Conservation (phyloP, 2,797 vertebrate genomes). For the Remorina albescens region DNA sequence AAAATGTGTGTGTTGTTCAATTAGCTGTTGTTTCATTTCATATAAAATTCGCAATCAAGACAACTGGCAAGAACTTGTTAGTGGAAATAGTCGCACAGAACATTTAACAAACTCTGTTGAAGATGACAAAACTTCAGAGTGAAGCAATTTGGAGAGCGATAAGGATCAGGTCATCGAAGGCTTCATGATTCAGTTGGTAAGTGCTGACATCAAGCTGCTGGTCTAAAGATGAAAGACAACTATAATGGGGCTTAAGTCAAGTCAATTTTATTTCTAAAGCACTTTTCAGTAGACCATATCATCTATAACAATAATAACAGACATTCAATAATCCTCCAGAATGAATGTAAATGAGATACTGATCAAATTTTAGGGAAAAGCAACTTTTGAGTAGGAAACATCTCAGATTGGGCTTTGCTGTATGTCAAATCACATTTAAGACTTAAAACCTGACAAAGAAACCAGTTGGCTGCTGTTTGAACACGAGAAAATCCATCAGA, state of each 20-base stretch:
- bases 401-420: background rate
- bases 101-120: background rate
- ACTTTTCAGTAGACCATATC: too few species aligned
- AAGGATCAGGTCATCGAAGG: constrained; percentile 9
- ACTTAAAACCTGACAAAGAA: background rate
- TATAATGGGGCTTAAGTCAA: background rate
- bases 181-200: background rate
- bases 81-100: background rate
- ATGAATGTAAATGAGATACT: constrained; percentile 12
- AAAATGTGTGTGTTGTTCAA: background rate
- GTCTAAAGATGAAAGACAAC: background rate
- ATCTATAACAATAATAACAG: too few species aligned
- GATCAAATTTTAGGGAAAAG: background rate
- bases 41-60: background rate
- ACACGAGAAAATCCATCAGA: background rate
- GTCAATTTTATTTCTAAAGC: too few species aligned
- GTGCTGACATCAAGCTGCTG: background rate
- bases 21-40: background rate
- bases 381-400: background rate
- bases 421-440: constrained; percentile 5
- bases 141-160: background rate
- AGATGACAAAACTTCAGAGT: background rate
- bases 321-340: background rate
- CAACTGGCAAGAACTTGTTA: background rate
- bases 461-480: constrained; percentile 20